A percentile compares a stretch with the other conserved stretches of the same genome.
Evolutionary conservation across 2,113 vertebrate genomes (phyloP).

Genomic region (Todiramphus saurophagus): DNA sequence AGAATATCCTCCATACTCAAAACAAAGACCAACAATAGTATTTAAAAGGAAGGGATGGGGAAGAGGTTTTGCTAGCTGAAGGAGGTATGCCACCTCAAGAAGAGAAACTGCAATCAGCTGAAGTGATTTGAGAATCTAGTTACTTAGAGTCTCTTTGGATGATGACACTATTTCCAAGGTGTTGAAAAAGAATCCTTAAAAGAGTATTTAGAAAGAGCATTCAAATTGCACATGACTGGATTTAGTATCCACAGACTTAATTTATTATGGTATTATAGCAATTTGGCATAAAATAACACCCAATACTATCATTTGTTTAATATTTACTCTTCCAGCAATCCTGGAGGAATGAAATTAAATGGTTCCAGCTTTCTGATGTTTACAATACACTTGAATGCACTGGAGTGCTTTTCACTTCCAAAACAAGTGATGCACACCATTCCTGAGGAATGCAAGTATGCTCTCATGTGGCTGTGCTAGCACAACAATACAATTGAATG

Average conservation of each 20-base stretch:
- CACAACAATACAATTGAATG: not conserved
- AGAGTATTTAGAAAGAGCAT: not conserved
- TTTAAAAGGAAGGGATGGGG: not conserved
- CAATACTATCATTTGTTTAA: not conserved
- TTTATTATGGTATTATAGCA: not conserved
- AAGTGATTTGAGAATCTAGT: not conserved
- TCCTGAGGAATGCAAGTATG: not conserved
- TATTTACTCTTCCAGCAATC: conserved; percentile 30
- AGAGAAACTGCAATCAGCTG: not conserved
- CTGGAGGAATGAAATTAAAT: not conserved
- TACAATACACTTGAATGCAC: not conserved
- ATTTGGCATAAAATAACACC: not conserved
- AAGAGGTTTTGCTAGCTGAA: not conserved
- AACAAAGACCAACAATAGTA: not conserved
- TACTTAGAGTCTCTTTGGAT: not conserved
- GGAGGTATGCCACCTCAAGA: not conserved
- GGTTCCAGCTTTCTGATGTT: not conserved
- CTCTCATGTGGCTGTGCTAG: not conserved
- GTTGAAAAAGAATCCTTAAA: not conserved
- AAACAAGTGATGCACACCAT: not conserved
- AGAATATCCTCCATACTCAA: not conserved
- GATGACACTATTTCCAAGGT: not conserved
- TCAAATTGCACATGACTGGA: not conserved
- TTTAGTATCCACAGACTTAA: not conserved
- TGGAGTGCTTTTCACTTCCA: not conserved